Evolutionary conservation across 2,888 invertebrate species (phyloP).

Genomic region (Agonopterix subpropinquella): DNA sequence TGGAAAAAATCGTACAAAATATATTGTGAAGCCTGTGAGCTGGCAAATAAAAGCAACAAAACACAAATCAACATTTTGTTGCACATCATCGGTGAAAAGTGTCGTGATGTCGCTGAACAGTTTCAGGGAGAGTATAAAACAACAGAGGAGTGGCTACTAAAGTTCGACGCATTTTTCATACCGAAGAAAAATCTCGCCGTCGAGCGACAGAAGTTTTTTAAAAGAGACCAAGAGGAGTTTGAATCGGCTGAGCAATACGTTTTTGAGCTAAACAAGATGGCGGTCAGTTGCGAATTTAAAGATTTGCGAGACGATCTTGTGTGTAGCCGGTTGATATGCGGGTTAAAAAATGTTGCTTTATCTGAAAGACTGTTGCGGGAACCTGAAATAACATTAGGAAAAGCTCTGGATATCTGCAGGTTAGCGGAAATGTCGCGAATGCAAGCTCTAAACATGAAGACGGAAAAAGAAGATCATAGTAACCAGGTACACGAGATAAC

Average conservation of each 20-base stretch:
- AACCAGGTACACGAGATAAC: background rate
- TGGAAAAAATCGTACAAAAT: conserved; percentile 8
- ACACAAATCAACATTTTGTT: conserved; percentile 13
- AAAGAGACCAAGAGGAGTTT: conserved; percentile 9
- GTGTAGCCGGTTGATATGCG: conserved; percentile 16
- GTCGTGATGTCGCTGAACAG: conserved; percentile 13
- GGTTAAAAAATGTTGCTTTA: conserved; percentile 10
- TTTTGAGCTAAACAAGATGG: conserved; percentile 16
- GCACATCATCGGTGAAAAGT: conserved; percentile 13
- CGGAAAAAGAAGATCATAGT: background rate
- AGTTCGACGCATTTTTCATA: conserved; percentile 13
- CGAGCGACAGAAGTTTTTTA: conserved; percentile 16
- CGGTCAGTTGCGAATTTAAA: conserved; percentile 16
- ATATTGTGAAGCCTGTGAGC: too few species aligned
- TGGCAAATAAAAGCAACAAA: conserved; percentile 5
- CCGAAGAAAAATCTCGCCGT: conserved; percentile 16
- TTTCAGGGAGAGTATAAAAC: conserved; percentile 5
- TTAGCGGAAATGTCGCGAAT: conserved; percentile 11
- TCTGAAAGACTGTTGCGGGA: conserved; percentile 15
- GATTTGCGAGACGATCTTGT: conserved; percentile 13
- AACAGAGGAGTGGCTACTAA: conserved; percentile 6
- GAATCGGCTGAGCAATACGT: conserved; percentile 15
- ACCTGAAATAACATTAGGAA: conserved; percentile 11
- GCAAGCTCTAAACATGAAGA: conserved; percentile 10
- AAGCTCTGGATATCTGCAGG: conserved; percentile 14